Evolutionary conservation across 2,113 vertebrate genomes (phyloP).

Genomic region (Corvus hawaiiensis): DNA sequence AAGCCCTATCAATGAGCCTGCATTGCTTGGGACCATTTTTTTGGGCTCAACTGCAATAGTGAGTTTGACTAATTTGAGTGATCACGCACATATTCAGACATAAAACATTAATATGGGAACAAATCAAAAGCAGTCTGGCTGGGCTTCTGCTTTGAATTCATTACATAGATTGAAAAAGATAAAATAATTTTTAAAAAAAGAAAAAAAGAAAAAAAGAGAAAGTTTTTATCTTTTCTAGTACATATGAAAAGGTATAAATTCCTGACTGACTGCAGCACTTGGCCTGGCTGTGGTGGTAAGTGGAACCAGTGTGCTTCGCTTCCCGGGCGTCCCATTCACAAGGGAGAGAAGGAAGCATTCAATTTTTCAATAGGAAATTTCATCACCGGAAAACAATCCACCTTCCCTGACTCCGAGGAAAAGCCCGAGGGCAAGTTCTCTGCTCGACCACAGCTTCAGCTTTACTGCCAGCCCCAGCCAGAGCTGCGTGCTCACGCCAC

Average conservation of each 20-base stretch:
- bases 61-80: neutral
- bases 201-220: neutral
- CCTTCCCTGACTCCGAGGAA: neutral
- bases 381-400: neutral
- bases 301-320: neutral
- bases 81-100: slow-evolving; percentile 1
- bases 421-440: neutral
- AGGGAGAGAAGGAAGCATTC: neutral
- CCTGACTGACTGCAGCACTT: neutral
- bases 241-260: neutral
- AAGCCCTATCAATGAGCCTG: neutral
- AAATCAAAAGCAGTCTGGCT: slow-evolving; percentile 19
- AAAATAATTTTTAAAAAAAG: neutral
- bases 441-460: neutral
- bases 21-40: neutral
- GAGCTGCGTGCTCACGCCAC: neutral
- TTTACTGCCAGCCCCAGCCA: neutral
- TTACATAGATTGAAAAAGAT: neutral
- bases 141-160: slow-evolving; percentile 2
- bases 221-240: neutral
- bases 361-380: slow-evolving; percentile 32
- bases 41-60: neutral
- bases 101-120: neutral
- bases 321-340: neutral
- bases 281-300: neutral